These are phyloP conservation scores for Catalaphyllia jardinei DNA, from an alignment of 64 coral and sea anemone species.

Conservation along the genomic window DNA sequence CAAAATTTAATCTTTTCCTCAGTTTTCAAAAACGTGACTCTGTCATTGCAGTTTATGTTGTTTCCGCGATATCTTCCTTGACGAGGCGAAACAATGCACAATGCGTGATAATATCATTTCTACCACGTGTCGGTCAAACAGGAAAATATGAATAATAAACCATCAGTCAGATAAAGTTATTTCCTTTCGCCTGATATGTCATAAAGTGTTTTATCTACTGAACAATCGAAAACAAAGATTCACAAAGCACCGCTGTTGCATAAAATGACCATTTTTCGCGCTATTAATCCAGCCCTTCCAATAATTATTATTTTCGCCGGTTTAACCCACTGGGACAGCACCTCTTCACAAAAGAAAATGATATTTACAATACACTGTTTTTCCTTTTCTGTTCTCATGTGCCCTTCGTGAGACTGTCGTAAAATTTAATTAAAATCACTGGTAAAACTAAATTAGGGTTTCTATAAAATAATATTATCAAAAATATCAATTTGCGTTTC, in stretches of 20 bases:
- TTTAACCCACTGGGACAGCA: background rate
- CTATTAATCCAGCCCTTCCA: background rate
- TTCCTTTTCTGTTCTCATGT: too few species aligned
- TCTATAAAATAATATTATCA: too few species aligned
- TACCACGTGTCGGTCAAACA: background rate
- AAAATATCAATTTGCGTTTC: too few species aligned
- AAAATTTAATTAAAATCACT: too few species aligned
- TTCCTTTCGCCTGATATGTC: conserved; percentile 4
- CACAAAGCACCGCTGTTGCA: background rate
- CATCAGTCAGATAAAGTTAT: background rate
- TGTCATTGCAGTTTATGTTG: background rate
- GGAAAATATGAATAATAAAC: background rate
- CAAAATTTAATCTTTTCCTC: background rate
- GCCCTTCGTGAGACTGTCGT: too few species aligned
- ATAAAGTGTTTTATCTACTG: background rate
- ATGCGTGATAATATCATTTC: background rate
- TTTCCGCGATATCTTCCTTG: background rate
- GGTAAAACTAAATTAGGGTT: too few species aligned
- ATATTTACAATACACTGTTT: background rate
- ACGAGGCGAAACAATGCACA: background rate
- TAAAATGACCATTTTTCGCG: background rate
- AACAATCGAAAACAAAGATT: background rate
- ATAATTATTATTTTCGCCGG: background rate
- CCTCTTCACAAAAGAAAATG: background rate
- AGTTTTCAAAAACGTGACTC: background rate